These are phyloP conservation scores for Barbus barbus DNA, from an alignment of 2,113 vertebrate species.

Conservation along the genomic window DNA sequence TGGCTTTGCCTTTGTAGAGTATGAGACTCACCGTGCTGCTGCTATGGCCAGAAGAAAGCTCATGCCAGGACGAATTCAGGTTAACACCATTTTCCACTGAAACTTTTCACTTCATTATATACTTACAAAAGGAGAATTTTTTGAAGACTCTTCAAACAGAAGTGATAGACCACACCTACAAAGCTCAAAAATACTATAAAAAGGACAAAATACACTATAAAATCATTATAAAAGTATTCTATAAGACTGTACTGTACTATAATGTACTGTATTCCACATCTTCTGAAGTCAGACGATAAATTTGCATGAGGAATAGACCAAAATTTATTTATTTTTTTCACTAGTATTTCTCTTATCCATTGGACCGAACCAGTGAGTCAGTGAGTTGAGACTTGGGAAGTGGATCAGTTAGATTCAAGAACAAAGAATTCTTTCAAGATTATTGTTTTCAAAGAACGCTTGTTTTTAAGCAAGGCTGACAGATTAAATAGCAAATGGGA, in stretches of 20 bases:
- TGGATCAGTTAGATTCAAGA: background rate
- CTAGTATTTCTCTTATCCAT: background rate
- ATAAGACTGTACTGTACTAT: too few species aligned
- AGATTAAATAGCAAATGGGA: background rate
- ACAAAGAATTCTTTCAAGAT: background rate
- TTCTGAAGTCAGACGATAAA: background rate
- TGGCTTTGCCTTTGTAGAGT: constrained; percentile 97
- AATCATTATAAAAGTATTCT: background rate
- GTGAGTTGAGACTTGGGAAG: background rate
- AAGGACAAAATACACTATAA: too few species aligned
- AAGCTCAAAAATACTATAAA: background rate
- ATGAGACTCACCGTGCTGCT: constrained; percentile 94
- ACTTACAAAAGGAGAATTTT: background rate
- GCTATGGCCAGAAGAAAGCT: constrained; percentile 98
- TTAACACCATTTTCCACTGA: background rate
- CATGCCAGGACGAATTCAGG: constrained; percentile 91
- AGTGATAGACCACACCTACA: background rate
- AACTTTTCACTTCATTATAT: background rate
- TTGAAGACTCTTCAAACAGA: background rate
- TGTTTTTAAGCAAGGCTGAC: background rate
- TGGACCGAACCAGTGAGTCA: background rate
- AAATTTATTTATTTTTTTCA: background rate
- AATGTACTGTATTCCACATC: background rate
- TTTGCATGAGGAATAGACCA: background rate
- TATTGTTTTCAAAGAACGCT: background rate